Base-by-base conservation (phyloP, 2,113 vertebrate species). In the Oophaga pumilio region DNA sequence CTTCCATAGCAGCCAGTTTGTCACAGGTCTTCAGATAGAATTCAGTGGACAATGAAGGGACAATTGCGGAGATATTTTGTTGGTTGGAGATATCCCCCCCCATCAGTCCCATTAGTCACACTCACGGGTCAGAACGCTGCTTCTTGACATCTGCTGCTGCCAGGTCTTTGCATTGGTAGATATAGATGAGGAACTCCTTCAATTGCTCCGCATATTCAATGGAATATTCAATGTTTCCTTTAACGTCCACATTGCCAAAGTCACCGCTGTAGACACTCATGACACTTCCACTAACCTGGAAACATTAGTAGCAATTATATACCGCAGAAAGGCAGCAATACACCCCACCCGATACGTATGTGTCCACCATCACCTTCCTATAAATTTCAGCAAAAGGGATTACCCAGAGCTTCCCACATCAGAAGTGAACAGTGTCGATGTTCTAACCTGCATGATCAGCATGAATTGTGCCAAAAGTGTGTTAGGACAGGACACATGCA, bases 71-170 rank as follows among this genome's bases (percentile, higher is more conserved):
- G 1, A 43, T 43, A 43, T 43, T 43, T 43, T 43, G 33, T 43
- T 43, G 33, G 33, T 43, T 5, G 33, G 3, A 43, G 33, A 43
- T 43, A 43, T 43, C 33, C 33, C 33, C 33, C 33, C 33, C 33
- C 33, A 43, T 26, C 64, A 68, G n/a, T 26, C 26, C 26, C 3
- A n/a, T 26, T 68, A 13, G 22, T 79, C 59, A 26, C 83, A 96
- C 97, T 96, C 90, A 99, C 98, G 97, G 96, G 85, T 99, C 97
- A 33, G 97, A 97, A n/a, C 95, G 95, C 76, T 95, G 96, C 86
- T 95, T 97, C 91, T 96, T 99, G 18, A 91, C 69, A 53, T 98
- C 97, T 0, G 95, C 97, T 8, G 95, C 89, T 12, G 97, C 97
- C 91, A 99, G 90, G 73, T 96, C 95, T 85, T 93, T 96, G 90